Conservation (phyloP, 1,140 invertebrate species). For the Trachymyrmex cornetzi region DNA sequence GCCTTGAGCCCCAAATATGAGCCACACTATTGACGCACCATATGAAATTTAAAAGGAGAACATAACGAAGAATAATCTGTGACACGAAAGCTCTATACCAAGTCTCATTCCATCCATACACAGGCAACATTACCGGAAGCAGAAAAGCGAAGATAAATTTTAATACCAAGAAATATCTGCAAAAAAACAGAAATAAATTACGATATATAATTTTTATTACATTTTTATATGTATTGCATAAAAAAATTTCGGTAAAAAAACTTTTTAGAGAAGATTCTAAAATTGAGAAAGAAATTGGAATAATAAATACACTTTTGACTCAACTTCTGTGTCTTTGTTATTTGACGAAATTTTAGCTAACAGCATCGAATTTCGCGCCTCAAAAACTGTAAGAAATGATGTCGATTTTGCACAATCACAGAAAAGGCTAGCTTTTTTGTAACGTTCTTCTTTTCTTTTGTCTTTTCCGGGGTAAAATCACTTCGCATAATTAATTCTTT, state of each 20-base stretch:
- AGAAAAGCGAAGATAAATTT: constrained; percentile 91
- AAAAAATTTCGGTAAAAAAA: background rate
- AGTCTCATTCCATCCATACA: constrained; percentile 89
- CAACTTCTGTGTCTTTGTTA: too few relatives aligned
- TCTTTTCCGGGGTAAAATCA: background rate
- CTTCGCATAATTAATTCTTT: background rate
- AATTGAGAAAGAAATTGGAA: too few relatives aligned
- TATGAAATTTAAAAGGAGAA: constrained; percentile 89
- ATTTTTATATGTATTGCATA: background rate
- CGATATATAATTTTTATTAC: background rate
- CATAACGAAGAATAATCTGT: constrained; percentile 89
- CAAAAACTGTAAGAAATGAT: too few relatives aligned
- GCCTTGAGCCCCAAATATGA: constrained; percentile 91
- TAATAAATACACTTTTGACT: too few relatives aligned
- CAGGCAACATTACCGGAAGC: constrained; percentile 91
- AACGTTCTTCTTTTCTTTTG: background rate
- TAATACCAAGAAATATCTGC: constrained; percentile 91
- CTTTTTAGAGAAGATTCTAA: background rate
- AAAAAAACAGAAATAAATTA: constrained; percentile 48
- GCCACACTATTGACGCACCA: constrained; percentile 94
- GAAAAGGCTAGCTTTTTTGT: too few relatives aligned
- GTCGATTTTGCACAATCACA: too few relatives aligned
- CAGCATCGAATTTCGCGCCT: too few relatives aligned
- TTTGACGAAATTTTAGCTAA: too few relatives aligned
- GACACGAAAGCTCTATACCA: constrained; percentile 87